Evolutionary conservation across 2,797 vertebrate genomes (phyloP).

Genomic region (Chrosomus eos): DNA sequence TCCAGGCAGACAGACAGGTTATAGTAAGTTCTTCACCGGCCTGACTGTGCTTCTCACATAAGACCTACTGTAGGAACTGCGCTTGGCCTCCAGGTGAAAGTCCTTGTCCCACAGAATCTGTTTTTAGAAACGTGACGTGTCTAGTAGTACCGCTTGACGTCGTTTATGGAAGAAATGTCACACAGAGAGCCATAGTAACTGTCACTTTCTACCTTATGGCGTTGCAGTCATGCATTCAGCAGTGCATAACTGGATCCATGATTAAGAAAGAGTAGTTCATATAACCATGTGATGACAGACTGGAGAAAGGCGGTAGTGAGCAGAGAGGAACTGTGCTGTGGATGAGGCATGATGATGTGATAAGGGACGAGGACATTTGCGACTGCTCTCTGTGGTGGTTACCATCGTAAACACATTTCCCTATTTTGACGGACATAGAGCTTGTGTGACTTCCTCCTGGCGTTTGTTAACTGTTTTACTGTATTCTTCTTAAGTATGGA

Average conservation of each 20-base stretch:
- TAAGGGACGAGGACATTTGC: background rate
- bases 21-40: constrained; percentile 64
- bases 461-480: background rate
- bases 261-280: constrained; percentile 21
- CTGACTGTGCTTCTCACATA: background rate
- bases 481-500: background rate
- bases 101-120: constrained; percentile 3
- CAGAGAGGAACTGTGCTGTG: constrained; percentile 16
- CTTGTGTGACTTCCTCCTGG: background rate
- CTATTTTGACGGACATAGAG: background rate
- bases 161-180: constrained; percentile 18
- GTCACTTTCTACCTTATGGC: background rate
- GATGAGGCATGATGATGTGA: constrained; percentile 29
- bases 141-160: background rate
- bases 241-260: background rate
- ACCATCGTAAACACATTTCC: background rate
- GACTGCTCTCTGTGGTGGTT: background rate
- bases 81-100: constrained; percentile 3
- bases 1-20: constrained; percentile 80
- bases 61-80: background rate
- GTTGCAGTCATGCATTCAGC: background rate
- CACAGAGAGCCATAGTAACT: background rate
- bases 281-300: constrained; percentile 1
- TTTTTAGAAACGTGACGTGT: constrained; percentile 16
- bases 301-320: background rate